A percentile compares a stretch with the other conserved stretches of the same genome.
Conservation (phyloP, 2,113 vertebrate species). For the Ploceus nigricollis region DNA sequence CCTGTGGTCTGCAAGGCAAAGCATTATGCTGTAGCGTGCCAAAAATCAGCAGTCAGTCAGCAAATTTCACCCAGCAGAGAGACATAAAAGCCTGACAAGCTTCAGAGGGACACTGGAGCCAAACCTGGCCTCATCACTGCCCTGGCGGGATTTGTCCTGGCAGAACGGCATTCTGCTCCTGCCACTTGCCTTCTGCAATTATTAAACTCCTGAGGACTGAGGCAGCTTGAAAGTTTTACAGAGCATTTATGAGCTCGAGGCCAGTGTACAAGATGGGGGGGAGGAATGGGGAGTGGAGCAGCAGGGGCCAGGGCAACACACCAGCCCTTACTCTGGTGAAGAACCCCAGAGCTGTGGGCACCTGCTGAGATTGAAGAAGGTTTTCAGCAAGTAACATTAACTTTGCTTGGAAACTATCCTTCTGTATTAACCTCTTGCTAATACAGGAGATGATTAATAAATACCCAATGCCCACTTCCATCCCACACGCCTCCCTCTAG, state of each 20-base stretch:
- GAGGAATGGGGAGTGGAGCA: neutral
- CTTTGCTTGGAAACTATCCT: neutral
- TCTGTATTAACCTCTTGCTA: neutral
- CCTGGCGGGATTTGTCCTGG: fast-evolving
- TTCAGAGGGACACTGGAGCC: neutral
- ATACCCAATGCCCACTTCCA: neutral
- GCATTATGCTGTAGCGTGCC: fast-evolving
- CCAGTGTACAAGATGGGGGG: neutral
- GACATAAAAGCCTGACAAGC: neutral
- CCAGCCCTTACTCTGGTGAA: neutral
- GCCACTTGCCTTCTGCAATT: neutral
- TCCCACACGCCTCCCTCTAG: neutral
- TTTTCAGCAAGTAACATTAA: neutral
- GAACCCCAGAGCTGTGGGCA: neutral
- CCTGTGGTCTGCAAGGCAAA: neutral
- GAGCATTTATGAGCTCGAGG: neutral
- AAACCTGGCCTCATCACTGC: neutral
- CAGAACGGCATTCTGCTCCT: neutral
- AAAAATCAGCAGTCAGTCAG: neutral
- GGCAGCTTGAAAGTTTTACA: neutral
- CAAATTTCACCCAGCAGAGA: neutral
- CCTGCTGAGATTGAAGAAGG: neutral
- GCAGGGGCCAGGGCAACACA: neutral
- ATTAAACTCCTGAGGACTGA: neutral
- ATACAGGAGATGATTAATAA: neutral